Base-by-base conservation (phyloP, 2,888 invertebrate genomes). In the Caenorhabditis sp. region DNA sequence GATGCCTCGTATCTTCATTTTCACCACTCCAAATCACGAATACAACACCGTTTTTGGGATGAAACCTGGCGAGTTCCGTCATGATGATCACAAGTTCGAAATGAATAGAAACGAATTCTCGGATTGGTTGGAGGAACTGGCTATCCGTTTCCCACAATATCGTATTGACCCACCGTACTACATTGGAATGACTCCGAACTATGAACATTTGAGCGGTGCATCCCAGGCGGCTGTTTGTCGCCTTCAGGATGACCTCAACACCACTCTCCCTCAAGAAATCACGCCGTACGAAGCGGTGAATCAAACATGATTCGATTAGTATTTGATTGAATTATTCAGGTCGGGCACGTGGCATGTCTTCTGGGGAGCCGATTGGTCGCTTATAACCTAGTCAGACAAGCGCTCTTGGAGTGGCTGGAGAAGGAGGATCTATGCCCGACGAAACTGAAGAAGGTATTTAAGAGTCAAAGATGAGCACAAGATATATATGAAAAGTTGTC, bases 81-180 rank as follows among this genome's bases (percentile, higher is more conserved):
- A 93, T 83, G 91, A 90, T 86, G 93, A 93, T 85, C 93, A 93
- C 86, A 93, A 93, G 87, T 93, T 93, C 91, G 93, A 93, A 85
- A 93, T 93, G 93, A 92, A 89, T 6, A 80, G 92, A 76, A 38
- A 83, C 26, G 88, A 93, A 85, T 93, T 93, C 81, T 84, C 90
- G 28, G 51, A 84, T 1, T 93, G 93, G 93, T 92, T 73, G 59
- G 56, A 59, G 8, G 74, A 69, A 12, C 63, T 82, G 5, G 24
- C 51, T 12, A 28, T 44, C 28, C 31, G 47, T 24, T 73, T 63
- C n/a, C 68, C 54, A 7, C 64, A 76, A 38, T 82, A 82, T 69
- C 41, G 28, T 7, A 73, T 82, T 59, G 68, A 79, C 5, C 19
- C 51, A 16, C 74, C 82, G 4, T 38, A 63, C n/a, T 82, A 35